These are phyloP conservation scores for Chymomyza costata DNA, from an alignment of 1,140 invertebrate species.

Conservation along the genomic window DNA sequence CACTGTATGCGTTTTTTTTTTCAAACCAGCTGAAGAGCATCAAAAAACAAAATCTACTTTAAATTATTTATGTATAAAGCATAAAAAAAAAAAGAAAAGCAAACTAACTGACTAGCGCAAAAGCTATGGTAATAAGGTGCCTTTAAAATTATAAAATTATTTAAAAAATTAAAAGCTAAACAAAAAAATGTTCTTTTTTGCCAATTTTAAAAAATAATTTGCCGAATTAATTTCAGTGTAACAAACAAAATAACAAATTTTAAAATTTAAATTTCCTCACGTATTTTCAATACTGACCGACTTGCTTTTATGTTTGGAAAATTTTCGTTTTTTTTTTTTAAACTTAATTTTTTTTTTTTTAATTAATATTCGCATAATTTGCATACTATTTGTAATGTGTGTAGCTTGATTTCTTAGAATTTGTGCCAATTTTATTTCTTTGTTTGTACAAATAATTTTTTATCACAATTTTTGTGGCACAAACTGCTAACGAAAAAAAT, in stretches of 20 bases:
- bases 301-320: constrained; percentile 27
- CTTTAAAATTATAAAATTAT: constrained; percentile 1
- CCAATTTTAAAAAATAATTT: constrained; percentile 34
- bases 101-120: constrained; percentile 59
- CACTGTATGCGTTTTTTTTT: no score
- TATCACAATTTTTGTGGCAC: constrained; percentile 56
- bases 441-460: constrained; percentile 42
- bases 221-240: constrained; percentile 13
- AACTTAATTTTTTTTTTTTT: constrained; percentile 20
- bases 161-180: constrained; percentile 15
- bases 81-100: constrained; percentile 50
- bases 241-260: constrained; percentile 14
- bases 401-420: constrained; percentile 29
- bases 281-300: constrained; percentile 69
- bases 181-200: constrained; percentile 19
- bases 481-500: constrained; percentile 34
- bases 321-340: constrained; percentile 29
- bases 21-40: no score
- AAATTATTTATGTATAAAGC: no score
- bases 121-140: constrained; percentile 28
- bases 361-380: constrained; percentile 37
- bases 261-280: constrained; percentile 50
- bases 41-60: no score
- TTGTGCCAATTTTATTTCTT: constrained; percentile 36
- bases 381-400: constrained; percentile 25